Conservation (phyloP, 1,140 invertebrate species). For the Popillia japonica region DNA sequence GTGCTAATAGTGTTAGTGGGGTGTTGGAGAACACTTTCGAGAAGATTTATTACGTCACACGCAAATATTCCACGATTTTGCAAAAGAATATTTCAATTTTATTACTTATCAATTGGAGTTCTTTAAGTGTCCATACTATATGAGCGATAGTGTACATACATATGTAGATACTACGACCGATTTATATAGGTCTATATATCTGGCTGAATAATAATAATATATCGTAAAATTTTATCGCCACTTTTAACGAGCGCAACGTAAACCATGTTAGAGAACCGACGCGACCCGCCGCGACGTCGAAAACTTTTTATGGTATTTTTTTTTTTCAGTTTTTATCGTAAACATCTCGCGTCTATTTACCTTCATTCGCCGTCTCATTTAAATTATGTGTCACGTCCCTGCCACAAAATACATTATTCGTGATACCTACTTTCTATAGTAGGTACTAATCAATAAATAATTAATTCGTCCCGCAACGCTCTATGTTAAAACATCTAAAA, state of each 20-base stretch:
- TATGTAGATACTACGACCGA: background rate
- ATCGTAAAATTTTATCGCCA: conserved; percentile 15
- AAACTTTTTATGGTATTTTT: background rate
- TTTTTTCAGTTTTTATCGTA: background rate
- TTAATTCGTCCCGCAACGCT: no score
- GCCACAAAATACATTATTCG: no score
- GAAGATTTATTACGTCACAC: no score
- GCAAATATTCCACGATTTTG: background rate
- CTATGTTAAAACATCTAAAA: no score
- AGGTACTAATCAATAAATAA: no score
- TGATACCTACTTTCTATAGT: no score
- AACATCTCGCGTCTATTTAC: background rate
- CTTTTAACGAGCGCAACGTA: conserved; percentile 9
- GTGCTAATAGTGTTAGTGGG: no score
- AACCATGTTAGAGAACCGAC: background rate
- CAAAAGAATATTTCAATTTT: no score
- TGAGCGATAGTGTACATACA: background rate
- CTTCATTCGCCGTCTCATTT: background rate
- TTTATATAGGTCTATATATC: background rate
- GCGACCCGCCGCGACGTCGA: background rate
- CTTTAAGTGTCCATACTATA: background rate
- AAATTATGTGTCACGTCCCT: background rate
- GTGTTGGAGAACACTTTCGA: no score
- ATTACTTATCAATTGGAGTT: no score
- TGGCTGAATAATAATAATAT: conserved; percentile 2